Evolutionary conservation across 2,888 invertebrate species (phyloP), one percentile per base, ranked within the genome.

Genomic region (Orthonevra nobilis): DNA sequence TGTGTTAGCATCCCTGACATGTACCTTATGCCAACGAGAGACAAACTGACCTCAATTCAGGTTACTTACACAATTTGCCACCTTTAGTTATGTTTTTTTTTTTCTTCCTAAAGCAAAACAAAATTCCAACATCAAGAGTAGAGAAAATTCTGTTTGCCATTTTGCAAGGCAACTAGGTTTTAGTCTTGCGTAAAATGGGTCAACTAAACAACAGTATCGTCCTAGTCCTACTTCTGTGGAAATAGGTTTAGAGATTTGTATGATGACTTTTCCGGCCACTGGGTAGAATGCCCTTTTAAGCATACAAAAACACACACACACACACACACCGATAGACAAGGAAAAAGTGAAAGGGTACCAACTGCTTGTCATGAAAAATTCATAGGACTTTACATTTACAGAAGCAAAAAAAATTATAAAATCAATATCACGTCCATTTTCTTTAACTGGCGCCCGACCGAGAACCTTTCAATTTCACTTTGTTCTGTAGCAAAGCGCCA

Each of bases 101-200:
- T 32, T 50, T 60, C 34, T 46, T 7, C 3, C 23, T 14, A 34
- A 38, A 40, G 19, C 34, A 32, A 17, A 44, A 4, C n/a, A 7
- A 15, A 5, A 6, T 12, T 46, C n/a, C 12, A 26, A 6, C 20
- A 36, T 17, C 19, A 12, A 10, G 3, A 20, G 5, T 15, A 10
- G 54, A 48, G n/a, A n/a, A n/a, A n/a, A n/a, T n/a, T n/a, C n/a
- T n/a, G n/a, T n/a, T n/a, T 61, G 38, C 36, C 50, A 20, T 61
- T 75, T 69, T 48, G 54, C 34, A 69, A 58, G 56, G 34, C 56
- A 64, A 54, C 63, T 32, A 34, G 38, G 54, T 9, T 32, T 42
- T 38, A 68, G 66, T 50, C 42, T 68, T 66, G 73, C 34, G 48
- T 61, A 54, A 79, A 73, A 54, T 79, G 73, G 79, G 79, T 73